phyloP scores from a whole-genome alignment of 2,797 vertebrate genomes.

The Premnoplex brunnescens region DNA sequence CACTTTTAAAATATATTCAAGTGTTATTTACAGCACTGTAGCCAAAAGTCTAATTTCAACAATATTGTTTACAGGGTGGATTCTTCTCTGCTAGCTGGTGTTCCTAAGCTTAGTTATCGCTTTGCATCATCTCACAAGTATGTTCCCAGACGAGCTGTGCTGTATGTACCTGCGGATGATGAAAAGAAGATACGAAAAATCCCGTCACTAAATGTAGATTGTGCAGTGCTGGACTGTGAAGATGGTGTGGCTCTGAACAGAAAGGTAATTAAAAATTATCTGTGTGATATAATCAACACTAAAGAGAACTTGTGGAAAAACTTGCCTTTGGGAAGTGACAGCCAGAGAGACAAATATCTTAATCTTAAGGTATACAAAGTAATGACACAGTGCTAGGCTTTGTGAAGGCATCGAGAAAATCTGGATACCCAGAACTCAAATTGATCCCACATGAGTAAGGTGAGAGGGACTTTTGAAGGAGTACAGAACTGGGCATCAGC shows the following conservation, averaged over 20 bases:
- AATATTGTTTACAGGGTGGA: constrained; percentile 62
- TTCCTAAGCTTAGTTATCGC: constrained; percentile 35
- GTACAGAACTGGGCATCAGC: neutral
- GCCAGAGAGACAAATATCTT: neutral
- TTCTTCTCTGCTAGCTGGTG: neutral
- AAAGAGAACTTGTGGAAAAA: neutral
- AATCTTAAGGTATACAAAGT: neutral
- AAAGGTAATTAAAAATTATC: constrained; percentile 82
- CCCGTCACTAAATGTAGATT: constrained; percentile 88
- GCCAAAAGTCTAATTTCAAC: constrained; percentile 11
- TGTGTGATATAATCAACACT: neutral
- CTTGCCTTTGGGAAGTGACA: neutral
- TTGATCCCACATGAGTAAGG: neutral
- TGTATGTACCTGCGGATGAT: constrained; percentile 94
- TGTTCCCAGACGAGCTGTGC: constrained; percentile 89
- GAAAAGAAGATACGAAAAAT: constrained; percentile 94
- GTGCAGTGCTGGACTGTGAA: constrained; percentile 96
- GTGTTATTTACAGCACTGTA: neutral
- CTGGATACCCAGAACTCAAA: neutral
- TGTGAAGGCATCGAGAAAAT: neutral
- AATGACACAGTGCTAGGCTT: neutral
- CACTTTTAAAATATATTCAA: neutral
- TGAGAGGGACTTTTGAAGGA: neutral
- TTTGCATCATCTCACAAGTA: constrained; percentile 79
- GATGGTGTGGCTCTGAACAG: constrained; percentile 94